Evolutionary conservation across 2,113 vertebrate genomes (phyloP), one percentile per base, ranked within the genome.

Genomic region (Vidua chalybeata): DNA sequence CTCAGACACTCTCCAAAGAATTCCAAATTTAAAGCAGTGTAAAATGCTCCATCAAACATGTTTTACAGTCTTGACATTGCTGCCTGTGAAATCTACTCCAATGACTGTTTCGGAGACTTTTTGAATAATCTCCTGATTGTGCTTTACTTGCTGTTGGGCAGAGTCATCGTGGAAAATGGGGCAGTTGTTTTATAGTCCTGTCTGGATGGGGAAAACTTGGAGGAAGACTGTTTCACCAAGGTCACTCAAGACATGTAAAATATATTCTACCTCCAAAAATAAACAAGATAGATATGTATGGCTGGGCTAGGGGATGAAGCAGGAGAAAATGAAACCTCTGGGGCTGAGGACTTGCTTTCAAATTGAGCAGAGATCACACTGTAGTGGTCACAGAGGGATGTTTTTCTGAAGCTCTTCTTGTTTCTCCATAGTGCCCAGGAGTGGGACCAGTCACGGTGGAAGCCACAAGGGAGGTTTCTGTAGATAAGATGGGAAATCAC

Each of bases 11-110:
- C 69, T 96, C 87, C 69, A 63, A 96, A 94, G 95, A 93, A 96
- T 93, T 96, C 76, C 41, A 87, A 72, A 90, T 92, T 90, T 96
- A 95, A 96, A 94, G 92, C 43, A 6, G 48, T 35, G 67, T 97
- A 96, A 97, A 97, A 97, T 94, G 92, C 96, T 94, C 93, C 96
- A 89, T 97, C 97, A 87, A 95, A 93, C 31, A 49, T 97, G 84
- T 94, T 97, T 97, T 97, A 96, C 82, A 56, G 85, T 74, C 79
- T 87, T 39, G 55, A 72, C 5, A 15, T 94, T 2, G 3, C 71
- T 91, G 90, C 39, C 89, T 96, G 86, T 89, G 93, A 92, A 94
- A 82, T 90, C 78, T 81, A 68, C 59, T 59, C 84, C 79, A 21
- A 66, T 82, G 82, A 62, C 83, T 93, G 45, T 83, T 95, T 75